Evolutionary conservation across 1,140 invertebrate genomes (phyloP), one percentile per base, ranked within the genome.

Genomic region (Nebria ingens): DNA sequence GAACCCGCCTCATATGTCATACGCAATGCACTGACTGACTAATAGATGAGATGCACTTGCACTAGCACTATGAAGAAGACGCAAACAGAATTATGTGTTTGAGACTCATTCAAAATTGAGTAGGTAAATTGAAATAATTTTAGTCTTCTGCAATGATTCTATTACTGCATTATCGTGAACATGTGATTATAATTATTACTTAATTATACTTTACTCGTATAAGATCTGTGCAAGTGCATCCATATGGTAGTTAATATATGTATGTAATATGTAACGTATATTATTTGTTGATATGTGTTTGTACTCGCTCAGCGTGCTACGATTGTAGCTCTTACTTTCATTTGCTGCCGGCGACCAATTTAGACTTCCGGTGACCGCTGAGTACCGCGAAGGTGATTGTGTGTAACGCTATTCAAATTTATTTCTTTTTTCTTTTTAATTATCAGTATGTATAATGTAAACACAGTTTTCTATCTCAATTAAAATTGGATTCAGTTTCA

Each of bases 311-410:
- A 9, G n/a, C 25, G n/a, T 34, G 25, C 25, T 45, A 17, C 40
- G 6, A 13, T 17, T 9, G 17, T 17, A 45, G 17, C 40, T 45
- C 15, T 45, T 17, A 45, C 40, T 45, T 45, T 45, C 40, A 9
- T 17, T 45, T 4, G 15, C 40, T 45, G 40, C 40, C 40, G 15
- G 15, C 40, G 15, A 11, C 40, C 40, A 45, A 45, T 45, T 6
- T 45, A 45, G 6, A 45, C 40, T 45, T 45, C 40, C 40, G 40
- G 40, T 45, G 25, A 34, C 25, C n/a, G 25, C 25, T 6, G n/a
- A 34, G 25, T n/a, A 34, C 25, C n/a, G 25, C 25, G n/a, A n/a
- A n/a, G n/a, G n/a, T 34, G n/a, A 34, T 34, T 34, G 25, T 34
- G 25, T 34, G n/a, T n/a, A n/a, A n/a, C n/a, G n/a, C n/a, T n/a